Conservation (phyloP, 2,113 vertebrate genomes). For the Myotis lucifugus region DNA sequence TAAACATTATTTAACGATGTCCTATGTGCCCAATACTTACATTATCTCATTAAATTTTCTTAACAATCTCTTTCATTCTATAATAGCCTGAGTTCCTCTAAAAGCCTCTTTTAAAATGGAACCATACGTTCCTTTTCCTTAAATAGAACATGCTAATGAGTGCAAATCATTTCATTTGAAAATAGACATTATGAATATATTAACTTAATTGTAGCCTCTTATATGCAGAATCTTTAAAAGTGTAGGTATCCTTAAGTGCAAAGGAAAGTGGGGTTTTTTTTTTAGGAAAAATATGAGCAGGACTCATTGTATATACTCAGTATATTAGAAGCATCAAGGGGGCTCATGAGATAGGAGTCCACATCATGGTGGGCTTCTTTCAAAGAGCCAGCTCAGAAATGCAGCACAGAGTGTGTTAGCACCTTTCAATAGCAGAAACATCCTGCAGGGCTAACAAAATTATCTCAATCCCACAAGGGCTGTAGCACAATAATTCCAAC, state of each 20-base stretch:
- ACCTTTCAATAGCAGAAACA: not conserved
- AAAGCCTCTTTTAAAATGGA: not conserved
- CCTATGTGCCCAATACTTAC: not conserved
- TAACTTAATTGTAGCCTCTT: slow-evolving; percentile 32
- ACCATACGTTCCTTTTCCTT: not conserved
- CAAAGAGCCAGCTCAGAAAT: not conserved
- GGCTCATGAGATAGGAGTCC: not conserved
- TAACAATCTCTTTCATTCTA: not conserved
- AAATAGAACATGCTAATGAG: slow-evolving; percentile 13
- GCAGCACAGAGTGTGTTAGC: not conserved
- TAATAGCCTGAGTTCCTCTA: not conserved
- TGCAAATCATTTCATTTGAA: not conserved
- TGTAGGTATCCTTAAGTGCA: not conserved
- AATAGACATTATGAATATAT: slow-evolving; percentile 25
- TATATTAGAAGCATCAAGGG: not conserved
- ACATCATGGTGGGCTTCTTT: not conserved
- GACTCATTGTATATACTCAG: not conserved
- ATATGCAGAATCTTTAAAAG: slow-evolving; percentile 1
- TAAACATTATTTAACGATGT: not conserved
- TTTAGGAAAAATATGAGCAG: not conserved
- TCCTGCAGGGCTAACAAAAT: not conserved
- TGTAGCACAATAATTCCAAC: not conserved
- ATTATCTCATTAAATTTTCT: slow-evolving; percentile 14
- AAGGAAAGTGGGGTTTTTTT: not conserved
- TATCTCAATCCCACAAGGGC: not conserved